phyloP scores from a whole-genome alignment of 2,113 vertebrate species.

The Proterorhinus semilunaris region DNA sequence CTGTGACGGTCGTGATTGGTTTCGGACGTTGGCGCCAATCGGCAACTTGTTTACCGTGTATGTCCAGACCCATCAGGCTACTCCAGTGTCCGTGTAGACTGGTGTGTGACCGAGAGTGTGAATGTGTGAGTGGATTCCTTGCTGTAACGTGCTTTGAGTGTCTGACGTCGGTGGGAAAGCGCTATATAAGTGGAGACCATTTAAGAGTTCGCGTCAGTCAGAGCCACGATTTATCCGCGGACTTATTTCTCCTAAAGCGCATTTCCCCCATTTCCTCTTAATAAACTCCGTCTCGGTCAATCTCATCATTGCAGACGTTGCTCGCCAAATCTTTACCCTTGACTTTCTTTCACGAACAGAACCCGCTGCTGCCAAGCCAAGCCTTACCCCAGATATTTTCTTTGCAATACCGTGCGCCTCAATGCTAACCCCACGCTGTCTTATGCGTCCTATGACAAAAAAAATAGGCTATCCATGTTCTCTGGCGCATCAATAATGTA shows the following conservation, averaged over 20 bases:
- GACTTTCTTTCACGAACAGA: constrained; percentile 10
- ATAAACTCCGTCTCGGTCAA: not conserved
- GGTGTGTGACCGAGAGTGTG: too few species aligned
- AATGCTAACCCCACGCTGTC: constrained; percentile 4
- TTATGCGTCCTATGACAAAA: constrained; percentile 45
- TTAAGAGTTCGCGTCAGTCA: too few species aligned
- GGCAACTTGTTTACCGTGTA: too few species aligned
- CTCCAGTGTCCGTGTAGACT: too few species aligned
- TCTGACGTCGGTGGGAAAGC: too few species aligned
- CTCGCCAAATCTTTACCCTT: not conserved
- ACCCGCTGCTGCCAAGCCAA: not conserved
- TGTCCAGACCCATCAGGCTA: too few species aligned
- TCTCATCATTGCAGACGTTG: constrained; percentile 9
- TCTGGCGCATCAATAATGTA: constrained; percentile 75
- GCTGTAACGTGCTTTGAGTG: not conserved
- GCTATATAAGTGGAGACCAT: not conserved
- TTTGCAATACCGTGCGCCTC: not conserved
- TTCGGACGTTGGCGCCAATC: too few species aligned
- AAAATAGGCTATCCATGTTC: constrained; percentile 62
- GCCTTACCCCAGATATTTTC: not conserved
- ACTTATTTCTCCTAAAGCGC: not conserved
- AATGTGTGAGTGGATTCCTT: too few species aligned
- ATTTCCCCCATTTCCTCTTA: not conserved
- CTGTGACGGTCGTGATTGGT: too few species aligned
- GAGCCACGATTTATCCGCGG: too few species aligned